Evolutionary conservation across 2,888 invertebrate species (phyloP), one percentile per base, ranked within the genome.

Genomic region (Parnassius smintheus): DNA sequence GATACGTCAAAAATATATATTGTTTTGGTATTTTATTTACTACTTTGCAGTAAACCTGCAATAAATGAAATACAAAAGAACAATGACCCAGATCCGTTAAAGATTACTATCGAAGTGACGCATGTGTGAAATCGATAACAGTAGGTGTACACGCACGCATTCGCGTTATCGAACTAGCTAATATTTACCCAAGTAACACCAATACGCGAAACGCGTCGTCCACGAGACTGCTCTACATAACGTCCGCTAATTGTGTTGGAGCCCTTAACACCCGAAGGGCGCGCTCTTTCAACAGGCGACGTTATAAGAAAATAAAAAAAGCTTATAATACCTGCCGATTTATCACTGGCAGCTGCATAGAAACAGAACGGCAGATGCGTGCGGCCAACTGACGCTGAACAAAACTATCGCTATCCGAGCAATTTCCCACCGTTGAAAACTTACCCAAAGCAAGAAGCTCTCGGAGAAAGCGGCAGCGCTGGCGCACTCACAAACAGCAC

Each of bases 101-200:
- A 86, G 91, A 91, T 91, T 89, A 88, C 84, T 81, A 88, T 89
- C 86, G 87, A 83, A 78, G 84, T 90, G 88, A 89, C 90, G 88
- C 87, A 88, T 88, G 84, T 83, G 85, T 86, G 84, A 82, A 86
- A 88, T 91, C 91, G 91, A 91, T 91, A 91, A 89, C 89, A 86
- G 85, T 77, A 71, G 76, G 80, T 82, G 81, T 81, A 84, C 84
- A 84, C 83, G 81, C 86, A 84, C 86, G 83, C 85, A 88, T 80
- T 80, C 78, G 81, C 82, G 81, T 84, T 88, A 88, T 88, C 88
- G 83, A 71, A 68, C 69, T 60, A 77, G 78, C 80, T 80, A 85
- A 85, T 89, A 89, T 89, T 88, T 86, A 85, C 85, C 81, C 80
- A 83, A 80, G 81, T 78, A 82, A 81, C 85, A 83, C 83, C 81